Evolutionary conservation across 2,888 invertebrate genomes (phyloP).

Genomic region (Idaea dimidiata): DNA sequence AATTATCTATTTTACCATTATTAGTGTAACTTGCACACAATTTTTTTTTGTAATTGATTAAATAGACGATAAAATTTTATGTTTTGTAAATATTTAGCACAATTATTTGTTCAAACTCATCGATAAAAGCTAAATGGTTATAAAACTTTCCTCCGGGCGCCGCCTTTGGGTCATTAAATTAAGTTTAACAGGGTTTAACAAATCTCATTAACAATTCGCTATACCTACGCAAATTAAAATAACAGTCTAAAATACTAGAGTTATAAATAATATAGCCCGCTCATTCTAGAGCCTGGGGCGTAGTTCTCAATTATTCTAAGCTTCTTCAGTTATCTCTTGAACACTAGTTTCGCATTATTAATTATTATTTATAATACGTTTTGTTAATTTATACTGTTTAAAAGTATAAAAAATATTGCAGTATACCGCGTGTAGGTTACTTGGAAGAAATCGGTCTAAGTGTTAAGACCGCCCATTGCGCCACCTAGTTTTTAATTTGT

Average conservation of each 20-base stretch:
- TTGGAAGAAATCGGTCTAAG: no score
- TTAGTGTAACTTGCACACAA: neutral
- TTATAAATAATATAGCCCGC: constrained; percentile 9
- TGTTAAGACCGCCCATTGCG: no score
- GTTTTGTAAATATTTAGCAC: neutral
- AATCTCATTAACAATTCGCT: neutral
- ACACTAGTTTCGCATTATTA: neutral
- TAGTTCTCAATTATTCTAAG: constrained; percentile 42
- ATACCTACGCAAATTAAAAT: neutral
- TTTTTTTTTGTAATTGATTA: neutral
- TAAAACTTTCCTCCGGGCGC: neutral
- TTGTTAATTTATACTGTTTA: neutral
- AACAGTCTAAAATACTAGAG: constrained; percentile 4
- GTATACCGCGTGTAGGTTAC: neutral
- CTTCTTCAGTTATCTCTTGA: constrained; percentile 43
- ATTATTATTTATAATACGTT: no score
- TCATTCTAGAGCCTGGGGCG: constrained; percentile 30
- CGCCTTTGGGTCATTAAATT: neutral
- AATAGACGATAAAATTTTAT: neutral
- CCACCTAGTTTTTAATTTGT: no score
- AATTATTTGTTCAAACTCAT: neutral
- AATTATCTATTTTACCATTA: neutral
- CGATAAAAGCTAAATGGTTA: neutral
- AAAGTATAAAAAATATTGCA: neutral
- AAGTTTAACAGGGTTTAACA: neutral